These are phyloP conservation scores for Miltochrista miniata DNA, from an alignment of 2,888 invertebrate genomes.

Conservation along the genomic window DNA sequence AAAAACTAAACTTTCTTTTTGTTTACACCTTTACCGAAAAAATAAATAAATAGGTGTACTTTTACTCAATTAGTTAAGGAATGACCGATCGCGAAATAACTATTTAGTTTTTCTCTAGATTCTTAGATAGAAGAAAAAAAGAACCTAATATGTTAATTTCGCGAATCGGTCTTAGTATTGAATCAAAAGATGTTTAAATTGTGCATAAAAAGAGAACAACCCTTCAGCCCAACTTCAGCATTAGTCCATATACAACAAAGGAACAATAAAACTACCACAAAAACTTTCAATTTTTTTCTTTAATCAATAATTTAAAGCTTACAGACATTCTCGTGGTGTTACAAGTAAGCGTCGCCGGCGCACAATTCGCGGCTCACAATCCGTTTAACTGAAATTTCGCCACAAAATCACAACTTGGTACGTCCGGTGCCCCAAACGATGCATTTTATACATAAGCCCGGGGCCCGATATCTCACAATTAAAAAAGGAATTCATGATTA, in stretches of 20 bases:
- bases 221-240: too few species aligned
- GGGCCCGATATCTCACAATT: constrained; percentile 36
- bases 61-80: too few species aligned
- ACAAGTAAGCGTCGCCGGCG: constrained; percentile 51
- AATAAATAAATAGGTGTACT: too few species aligned
- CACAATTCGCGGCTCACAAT: constrained; percentile 40
- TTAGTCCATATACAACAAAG: not conserved
- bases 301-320: constrained; percentile 83
- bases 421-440: constrained; percentile 41
- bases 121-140: too few species aligned
- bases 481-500: constrained; percentile 54
- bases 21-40: too few species aligned
- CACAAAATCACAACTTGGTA: constrained; percentile 48
- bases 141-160: too few species aligned
- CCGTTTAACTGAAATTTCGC: constrained; percentile 62
- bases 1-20: too few species aligned
- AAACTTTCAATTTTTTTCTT: constrained; percentile 80
- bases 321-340: constrained; percentile 70
- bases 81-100: too few species aligned
- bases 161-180: too few species aligned
- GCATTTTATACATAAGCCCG: constrained; percentile 54
- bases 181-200: too few species aligned
- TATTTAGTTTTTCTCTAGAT: too few species aligned
- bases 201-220: too few species aligned
- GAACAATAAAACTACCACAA: constrained; percentile 54